Base-by-base conservation (phyloP, 1,140 invertebrate species). In the Eurytemora carolleeae region DNA sequence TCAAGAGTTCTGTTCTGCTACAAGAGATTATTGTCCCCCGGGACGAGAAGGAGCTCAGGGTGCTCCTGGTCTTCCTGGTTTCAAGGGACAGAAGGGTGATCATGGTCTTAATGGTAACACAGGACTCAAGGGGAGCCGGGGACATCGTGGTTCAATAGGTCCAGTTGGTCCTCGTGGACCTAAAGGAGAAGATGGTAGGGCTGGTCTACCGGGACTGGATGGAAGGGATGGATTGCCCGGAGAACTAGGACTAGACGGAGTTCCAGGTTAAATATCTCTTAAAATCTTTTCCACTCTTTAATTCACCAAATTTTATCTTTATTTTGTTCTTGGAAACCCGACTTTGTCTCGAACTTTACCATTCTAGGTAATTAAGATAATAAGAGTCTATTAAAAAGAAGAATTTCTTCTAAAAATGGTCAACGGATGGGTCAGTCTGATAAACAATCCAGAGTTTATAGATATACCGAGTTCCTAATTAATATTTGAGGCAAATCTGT, bases 171-270 rank as follows among this genome's bases (percentile, higher is more conserved):
- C 79, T 53, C 75, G 76, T 0, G 80, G 80, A 1, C 75, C 75
- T 3, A 79, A 78, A 72, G 81, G 81, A 68, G 67, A 64, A 22
- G 71, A 72, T 64, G 72, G 72, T 56, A 72, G 72, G 58, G 65
- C 66, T 0, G 72, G 73, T n/a, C 22, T 19, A 58, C 25, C 64
- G 53, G 86, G 87, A 0, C 82, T 89, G 65, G 87, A 87, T 17
- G 87, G 87, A 1, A 71, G 88, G 17, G 87, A 90, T 67, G 87
- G 87, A 0, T 76, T 86, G 53, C 82, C 84, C 1, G 84, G 84
- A 18, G 76, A 86, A 63, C 86, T 83, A 57, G 85, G 85, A 3
- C 61, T 73, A 21, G 71, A 73, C 56, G 71, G 71, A 1, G 69
- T 70, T n/a, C 71, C 71, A 2, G 31, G 68, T 67, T 15, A 58